phyloP scores from a whole-genome alignment of 2,797 vertebrate species.

The Hephaestus fuliginosus region DNA sequence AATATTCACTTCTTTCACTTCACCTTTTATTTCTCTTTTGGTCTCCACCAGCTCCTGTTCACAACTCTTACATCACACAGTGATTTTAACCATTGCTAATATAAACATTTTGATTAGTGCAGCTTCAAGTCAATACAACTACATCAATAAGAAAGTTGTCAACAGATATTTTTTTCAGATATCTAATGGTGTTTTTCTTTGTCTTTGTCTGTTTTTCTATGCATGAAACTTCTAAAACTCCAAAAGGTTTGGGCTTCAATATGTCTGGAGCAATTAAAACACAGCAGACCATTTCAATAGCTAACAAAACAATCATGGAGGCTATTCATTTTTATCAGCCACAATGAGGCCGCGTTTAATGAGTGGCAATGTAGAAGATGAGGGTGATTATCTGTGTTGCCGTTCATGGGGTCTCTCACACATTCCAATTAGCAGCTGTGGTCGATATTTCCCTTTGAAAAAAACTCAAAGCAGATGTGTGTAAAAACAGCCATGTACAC shows the following conservation, averaged over 20 bases:
- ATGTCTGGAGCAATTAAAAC: slow-evolving; percentile 35
- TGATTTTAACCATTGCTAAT: neutral
- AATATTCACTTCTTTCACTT: no score
- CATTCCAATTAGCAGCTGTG: slow-evolving; percentile 45
- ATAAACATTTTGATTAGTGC: neutral
- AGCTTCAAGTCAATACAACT: neutral
- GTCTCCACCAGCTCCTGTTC: neutral
- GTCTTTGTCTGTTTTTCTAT: neutral
- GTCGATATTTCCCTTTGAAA: slow-evolving; percentile 42
- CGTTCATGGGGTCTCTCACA: slow-evolving; percentile 29
- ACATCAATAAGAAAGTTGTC: neutral
- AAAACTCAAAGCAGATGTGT: slow-evolving; percentile 14
- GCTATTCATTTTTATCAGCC: slow-evolving; percentile 52
- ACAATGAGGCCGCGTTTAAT: slow-evolving; percentile 32
- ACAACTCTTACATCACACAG: neutral
- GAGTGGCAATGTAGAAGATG: slow-evolving; percentile 32
- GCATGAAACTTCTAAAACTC: slow-evolving; percentile 13
- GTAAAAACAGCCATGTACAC: neutral
- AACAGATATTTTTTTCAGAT: neutral
- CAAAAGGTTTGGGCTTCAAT: neutral
- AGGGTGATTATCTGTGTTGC: slow-evolving; percentile 53
- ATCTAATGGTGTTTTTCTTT: slow-evolving; percentile 1
- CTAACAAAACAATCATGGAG: slow-evolving; percentile 48
- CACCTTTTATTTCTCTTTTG: neutral
- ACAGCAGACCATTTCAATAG: slow-evolving; percentile 31